Conservation (phyloP, 2,888 invertebrate species). For the Hoplodrina blanda region DNA sequence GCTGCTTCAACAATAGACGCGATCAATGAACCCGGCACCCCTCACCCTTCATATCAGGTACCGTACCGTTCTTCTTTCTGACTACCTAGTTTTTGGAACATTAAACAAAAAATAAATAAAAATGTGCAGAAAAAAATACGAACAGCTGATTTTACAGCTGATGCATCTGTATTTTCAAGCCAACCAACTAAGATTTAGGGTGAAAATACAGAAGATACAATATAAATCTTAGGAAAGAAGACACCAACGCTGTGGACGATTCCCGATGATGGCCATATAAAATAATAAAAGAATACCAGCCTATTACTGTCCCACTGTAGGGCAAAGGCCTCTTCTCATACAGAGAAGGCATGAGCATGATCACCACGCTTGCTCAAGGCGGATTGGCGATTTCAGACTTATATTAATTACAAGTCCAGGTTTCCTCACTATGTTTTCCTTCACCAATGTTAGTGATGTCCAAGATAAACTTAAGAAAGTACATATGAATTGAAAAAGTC, state of each 20-base stretch:
- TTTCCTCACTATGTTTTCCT: too few relatives aligned
- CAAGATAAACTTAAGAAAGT: too few relatives aligned
- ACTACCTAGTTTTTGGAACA: slow-evolving; percentile 51
- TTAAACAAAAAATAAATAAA: slow-evolving; percentile 34
- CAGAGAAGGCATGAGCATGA: too few relatives aligned
- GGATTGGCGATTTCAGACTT: too few relatives aligned
- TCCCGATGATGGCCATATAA: too few relatives aligned
- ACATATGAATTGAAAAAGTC: too few relatives aligned
- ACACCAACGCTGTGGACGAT: background rate
- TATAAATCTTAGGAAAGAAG: slow-evolving; percentile 6
- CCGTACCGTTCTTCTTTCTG: slow-evolving; percentile 66
- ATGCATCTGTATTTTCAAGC: slow-evolving; percentile 27
- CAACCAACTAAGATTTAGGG: slow-evolving; percentile 4
- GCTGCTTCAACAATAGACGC: slow-evolving; percentile 82
- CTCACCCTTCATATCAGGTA: slow-evolving; percentile 76
- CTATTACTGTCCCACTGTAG: too few relatives aligned
- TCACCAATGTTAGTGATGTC: too few relatives aligned
- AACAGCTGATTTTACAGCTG: slow-evolving; percentile 62
- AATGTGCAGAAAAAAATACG: slow-evolving; percentile 21
- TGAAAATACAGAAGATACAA: background rate
- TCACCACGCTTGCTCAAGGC: too few relatives aligned
- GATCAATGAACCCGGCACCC: slow-evolving; percentile 88
- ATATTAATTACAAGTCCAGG: too few relatives aligned
- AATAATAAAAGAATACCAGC: too few relatives aligned
- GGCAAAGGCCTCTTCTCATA: too few relatives aligned